phyloP scores from a whole-genome alignment of 2,888 invertebrate genomes.

The Drosophila fulvimacula region DNA sequence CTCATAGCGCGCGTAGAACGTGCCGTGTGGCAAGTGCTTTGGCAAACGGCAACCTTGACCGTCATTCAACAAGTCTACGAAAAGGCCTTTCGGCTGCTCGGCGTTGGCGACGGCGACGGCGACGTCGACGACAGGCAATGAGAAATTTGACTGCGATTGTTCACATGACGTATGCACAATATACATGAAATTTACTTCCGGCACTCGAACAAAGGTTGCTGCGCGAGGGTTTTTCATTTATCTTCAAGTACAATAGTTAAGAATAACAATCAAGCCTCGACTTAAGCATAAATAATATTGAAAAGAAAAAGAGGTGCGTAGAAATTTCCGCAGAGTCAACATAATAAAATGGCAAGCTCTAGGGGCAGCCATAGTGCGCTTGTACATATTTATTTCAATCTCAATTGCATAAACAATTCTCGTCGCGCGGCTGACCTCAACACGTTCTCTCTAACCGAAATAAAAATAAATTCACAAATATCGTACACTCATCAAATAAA shows the following conservation, averaged over 20 bases:
- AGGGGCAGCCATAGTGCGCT: conserved; percentile 39
- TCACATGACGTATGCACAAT: conserved; percentile 64
- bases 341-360: conserved; percentile 25
- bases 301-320: conserved; percentile 48
- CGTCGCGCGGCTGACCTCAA: conserved; percentile 58
- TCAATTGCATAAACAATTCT: conserved; percentile 56
- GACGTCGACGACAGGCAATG: conserved; percentile 35
- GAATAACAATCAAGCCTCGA: conserved; percentile 17
- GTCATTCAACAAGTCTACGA: conserved; percentile 63
- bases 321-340: conserved; percentile 71
- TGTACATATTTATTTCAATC: conserved; percentile 28
- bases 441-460: conserved; percentile 61
- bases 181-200: conserved; percentile 56
- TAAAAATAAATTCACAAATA: conserved; percentile 55
- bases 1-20: conserved; percentile 57
- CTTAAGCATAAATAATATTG: background rate
- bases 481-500: conserved; percentile 26
- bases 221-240: conserved; percentile 47
- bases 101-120: conserved; percentile 1
- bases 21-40: conserved; percentile 68
- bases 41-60: conserved; percentile 61
- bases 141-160: conserved; percentile 45
- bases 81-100: conserved; percentile 46
- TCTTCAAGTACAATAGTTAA: conserved; percentile 66
- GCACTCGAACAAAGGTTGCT: conserved; percentile 53